A percentile compares a stretch with the other conserved stretches of the same genome.
Evolutionary conservation across 1,140 invertebrate genomes (phyloP).

Genomic region (Armadillidium nasatum): DNA sequence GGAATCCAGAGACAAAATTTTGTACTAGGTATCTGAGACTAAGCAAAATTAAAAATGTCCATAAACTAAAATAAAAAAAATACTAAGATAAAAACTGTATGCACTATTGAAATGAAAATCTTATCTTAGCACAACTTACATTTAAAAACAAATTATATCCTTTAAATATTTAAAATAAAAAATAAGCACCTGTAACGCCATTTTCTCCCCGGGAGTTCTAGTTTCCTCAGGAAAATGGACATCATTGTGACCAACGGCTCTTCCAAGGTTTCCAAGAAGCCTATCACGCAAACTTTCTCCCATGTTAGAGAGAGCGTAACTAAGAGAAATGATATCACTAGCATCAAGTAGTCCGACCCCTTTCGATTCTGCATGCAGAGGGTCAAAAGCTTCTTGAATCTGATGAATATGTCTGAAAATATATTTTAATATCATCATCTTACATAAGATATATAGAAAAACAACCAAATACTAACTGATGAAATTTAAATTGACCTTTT

Average conservation of each 20-base stretch:
- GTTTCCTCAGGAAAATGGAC: constrained; percentile 42
- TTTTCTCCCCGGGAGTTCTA: constrained; percentile 46
- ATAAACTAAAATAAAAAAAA: too few relatives aligned
- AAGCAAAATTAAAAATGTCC: too few relatives aligned
- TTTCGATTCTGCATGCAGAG: constrained; percentile 34
- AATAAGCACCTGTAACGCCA: constrained; percentile 46
- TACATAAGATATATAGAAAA: too few relatives aligned
- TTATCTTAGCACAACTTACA: too few relatives aligned
- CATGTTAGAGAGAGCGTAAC: constrained; percentile 28
- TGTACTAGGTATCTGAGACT: too few relatives aligned
- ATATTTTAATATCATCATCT: too few relatives aligned
- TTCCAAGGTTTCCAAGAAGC: constrained; percentile 45
- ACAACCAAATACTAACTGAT: too few relatives aligned
- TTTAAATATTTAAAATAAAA: neutral
- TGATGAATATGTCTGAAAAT: constrained; percentile 48
- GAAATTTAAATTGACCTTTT: too few relatives aligned
- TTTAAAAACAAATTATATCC: too few relatives aligned
- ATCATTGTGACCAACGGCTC: constrained; percentile 35
- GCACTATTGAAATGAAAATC: too few relatives aligned
- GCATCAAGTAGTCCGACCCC: constrained; percentile 25
- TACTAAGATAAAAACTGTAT: too few relatives aligned
- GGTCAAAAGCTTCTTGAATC: constrained; percentile 50
- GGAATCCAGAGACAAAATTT: too few relatives aligned
- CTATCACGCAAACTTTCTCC: constrained; percentile 35
- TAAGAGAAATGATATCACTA: constrained; percentile 33